Percentiles rank a stretch among this genome's conserved stretches.
These are phyloP conservation scores for Polyommatus icarus DNA, from an alignment of 2,888 invertebrate species.

Conservation along the genomic window DNA sequence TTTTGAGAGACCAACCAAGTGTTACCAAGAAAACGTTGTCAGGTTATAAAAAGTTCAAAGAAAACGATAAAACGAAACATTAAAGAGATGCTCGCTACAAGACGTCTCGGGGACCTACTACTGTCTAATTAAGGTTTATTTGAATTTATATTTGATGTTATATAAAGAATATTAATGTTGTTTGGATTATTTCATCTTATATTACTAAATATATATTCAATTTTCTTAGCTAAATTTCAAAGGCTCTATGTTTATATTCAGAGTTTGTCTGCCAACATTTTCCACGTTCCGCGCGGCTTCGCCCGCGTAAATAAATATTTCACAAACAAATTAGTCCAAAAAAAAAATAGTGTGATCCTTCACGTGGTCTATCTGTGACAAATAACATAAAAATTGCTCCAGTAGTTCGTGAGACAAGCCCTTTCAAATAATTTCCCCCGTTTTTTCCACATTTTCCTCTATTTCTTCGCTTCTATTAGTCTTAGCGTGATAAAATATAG, in stretches of 20 bases:
- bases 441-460: no score
- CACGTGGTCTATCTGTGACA: no score
- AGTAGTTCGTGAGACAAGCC: no score
- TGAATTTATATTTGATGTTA: not conserved
- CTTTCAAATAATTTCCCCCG: no score
- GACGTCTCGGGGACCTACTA: not conserved
- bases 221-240: not conserved
- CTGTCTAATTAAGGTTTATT: constrained; percentile 12
- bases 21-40: not conserved
- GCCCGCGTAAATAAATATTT: no score
- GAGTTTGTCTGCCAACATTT: not conserved
- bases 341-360: no score
- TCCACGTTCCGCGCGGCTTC: no score
- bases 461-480: no score
- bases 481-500: no score
- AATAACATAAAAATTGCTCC: no score
- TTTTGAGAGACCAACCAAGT: not conserved
- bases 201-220: not conserved
- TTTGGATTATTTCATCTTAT: not conserved
- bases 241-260: not conserved
- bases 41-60: not conserved
- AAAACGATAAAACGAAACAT: not conserved
- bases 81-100: constrained; percentile 1
- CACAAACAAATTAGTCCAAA: no score
- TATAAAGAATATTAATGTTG: not conserved